Percentiles rank a stretch among this genome's conserved stretches.
Evolutionary conservation across 2,797 vertebrate species (phyloP).

Genomic region (Valencia hispanica): DNA sequence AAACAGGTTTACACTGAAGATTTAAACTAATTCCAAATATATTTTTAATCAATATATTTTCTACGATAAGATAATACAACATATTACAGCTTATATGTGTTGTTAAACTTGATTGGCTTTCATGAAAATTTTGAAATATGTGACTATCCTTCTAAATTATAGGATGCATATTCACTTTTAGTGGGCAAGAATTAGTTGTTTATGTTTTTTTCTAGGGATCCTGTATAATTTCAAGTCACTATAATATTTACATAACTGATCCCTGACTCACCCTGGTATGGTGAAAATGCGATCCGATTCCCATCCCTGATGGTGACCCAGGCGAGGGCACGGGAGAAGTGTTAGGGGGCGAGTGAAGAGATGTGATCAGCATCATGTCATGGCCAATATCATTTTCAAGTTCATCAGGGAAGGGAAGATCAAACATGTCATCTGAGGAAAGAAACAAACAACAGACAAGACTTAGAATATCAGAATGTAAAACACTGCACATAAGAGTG

Average conservation of each 20-base stretch:
- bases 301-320: conserved; percentile 92
- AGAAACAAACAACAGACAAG: neutral
- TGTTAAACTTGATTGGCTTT: neutral
- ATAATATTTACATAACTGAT: conserved; percentile 18
- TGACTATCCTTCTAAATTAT: neutral
- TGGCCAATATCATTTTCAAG: conserved; percentile 95
- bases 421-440: conserved; percentile 86
- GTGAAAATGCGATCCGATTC: conserved; percentile 93
- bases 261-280: conserved; percentile 87
- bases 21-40: neutral
- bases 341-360: conserved; percentile 94
- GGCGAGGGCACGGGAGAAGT: conserved; percentile 94
- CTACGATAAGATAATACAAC: neutral
- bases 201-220: neutral
- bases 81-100: neutral
- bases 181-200: neutral
- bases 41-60: neutral
- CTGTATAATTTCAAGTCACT: conserved; percentile 4
- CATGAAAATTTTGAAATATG: neutral
- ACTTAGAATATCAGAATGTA: neutral
- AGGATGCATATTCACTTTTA: neutral
- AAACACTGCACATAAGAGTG: too few relatives aligned
- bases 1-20: neutral
- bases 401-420: conserved; percentile 85
- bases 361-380: conserved; percentile 93